A percentile compares a stretch with the other conserved stretches of the same genome.
phyloP scores from a whole-genome alignment of 2,113 vertebrate species.

The Cricetomys ansorgei region DNA sequence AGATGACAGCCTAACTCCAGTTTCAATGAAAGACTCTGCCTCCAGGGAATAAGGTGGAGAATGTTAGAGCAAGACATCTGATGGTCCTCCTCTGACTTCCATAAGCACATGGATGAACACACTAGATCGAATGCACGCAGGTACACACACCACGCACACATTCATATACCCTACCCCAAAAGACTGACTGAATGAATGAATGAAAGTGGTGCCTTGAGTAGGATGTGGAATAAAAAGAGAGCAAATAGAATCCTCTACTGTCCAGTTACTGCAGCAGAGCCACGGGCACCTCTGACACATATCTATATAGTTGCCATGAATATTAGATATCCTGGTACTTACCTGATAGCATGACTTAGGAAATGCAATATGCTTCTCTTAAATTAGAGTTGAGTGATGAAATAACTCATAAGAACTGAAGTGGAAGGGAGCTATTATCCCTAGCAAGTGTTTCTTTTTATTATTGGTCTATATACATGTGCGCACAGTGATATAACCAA shows the following conservation, averaged over 20 bases:
- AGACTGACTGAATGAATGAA: background rate
- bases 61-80: background rate
- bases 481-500: constrained; percentile 17
- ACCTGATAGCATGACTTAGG: background rate
- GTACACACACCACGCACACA: background rate
- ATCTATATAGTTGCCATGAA: background rate
- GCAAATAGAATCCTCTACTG: background rate
- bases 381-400: constrained; percentile 61
- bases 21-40: background rate
- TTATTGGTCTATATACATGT: constrained; percentile 24
- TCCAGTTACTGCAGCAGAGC: background rate
- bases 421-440: constrained; percentile 50
- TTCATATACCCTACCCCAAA: background rate
- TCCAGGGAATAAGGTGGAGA: background rate
- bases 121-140: background rate
- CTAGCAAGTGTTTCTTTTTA: constrained; percentile 51
- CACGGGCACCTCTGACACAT: background rate
- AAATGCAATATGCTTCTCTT: constrained; percentile 53
- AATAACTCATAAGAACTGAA: constrained; percentile 61
- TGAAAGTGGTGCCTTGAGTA: background rate
- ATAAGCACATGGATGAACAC: background rate
- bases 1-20: background rate
- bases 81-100: background rate
- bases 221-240: background rate
- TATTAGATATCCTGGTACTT: constrained; percentile 20